These are phyloP conservation scores for Drosophila sechellia DNA, from an alignment of 1,140 invertebrate species.

Conservation along the genomic window DNA sequence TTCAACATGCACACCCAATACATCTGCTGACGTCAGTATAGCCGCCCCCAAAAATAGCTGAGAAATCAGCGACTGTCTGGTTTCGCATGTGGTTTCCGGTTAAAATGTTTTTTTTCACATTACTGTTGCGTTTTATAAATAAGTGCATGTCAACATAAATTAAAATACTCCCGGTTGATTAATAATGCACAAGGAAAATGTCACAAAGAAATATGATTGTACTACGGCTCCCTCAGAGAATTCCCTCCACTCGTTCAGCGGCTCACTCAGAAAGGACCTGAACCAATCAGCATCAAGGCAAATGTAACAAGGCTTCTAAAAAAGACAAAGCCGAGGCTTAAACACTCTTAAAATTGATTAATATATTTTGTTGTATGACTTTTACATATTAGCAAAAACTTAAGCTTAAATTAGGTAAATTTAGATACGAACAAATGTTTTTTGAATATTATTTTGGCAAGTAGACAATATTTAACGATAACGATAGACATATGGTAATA, in stretches of 20 bases:
- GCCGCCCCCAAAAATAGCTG: constrained; percentile 1
- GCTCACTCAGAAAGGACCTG: constrained; percentile 19
- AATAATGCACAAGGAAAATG: constrained; percentile 76
- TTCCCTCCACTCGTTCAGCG: constrained; percentile 10
- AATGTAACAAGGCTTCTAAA: constrained; percentile 7
- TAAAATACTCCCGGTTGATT: constrained; percentile 78
- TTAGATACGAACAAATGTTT: no score
- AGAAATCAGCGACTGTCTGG: constrained; percentile 21
- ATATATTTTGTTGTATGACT: no score
- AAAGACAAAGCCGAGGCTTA: not conserved
- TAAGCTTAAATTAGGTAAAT: not conserved
- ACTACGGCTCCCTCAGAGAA: constrained; percentile 21
- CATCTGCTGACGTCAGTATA: not conserved
- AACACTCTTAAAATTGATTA: constrained; percentile 20
- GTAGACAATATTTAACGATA: no score
- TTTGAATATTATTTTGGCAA: no score
- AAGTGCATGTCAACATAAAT: constrained; percentile 80
- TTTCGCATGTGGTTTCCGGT: constrained; percentile 43
- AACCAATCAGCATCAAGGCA: constrained; percentile 17
- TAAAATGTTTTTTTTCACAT: constrained; percentile 9
- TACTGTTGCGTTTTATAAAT: constrained; percentile 63
- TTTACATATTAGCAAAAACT: not conserved
- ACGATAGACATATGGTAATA: no score
- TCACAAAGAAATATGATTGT: constrained; percentile 71
- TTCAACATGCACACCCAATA: not conserved